These are phyloP conservation scores for Pelodytes ibericus DNA, from an alignment of 2,797 vertebrate genomes.

Conservation along the genomic window DNA sequence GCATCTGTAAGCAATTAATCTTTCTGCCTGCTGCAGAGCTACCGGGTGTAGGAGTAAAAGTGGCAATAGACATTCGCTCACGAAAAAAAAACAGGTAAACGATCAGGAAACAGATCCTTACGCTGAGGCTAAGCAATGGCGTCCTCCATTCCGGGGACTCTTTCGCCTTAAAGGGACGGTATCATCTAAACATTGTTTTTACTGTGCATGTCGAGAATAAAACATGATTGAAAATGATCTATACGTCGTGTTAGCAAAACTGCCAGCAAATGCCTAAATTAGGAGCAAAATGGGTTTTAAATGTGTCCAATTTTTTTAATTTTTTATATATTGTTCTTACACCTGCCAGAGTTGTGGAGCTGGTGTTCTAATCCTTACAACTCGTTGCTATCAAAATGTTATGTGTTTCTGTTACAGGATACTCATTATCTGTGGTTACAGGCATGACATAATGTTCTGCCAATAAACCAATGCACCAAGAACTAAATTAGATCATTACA, in stretches of 20 bases:
- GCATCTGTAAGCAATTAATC: conserved; percentile 61
- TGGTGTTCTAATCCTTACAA: neutral
- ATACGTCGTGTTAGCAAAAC: too few relatives aligned
- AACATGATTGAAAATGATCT: too few relatives aligned
- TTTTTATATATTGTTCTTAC: too few relatives aligned
- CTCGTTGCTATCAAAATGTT: neutral
- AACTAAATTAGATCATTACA: conserved; percentile 26
- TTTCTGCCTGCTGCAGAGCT: conserved; percentile 57
- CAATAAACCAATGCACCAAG: neutral
- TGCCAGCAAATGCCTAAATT: too few relatives aligned
- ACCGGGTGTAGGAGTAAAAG: conserved; percentile 54
- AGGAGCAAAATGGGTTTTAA: too few relatives aligned
- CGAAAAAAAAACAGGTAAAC: neutral
- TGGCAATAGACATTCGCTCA: conserved; percentile 55
- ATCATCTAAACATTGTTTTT: too few relatives aligned
- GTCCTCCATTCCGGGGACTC: too few relatives aligned
- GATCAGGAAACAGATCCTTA: conserved; percentile 1
- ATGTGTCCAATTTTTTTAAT: too few relatives aligned
- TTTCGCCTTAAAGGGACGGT: too few relatives aligned
- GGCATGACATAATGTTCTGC: conserved; percentile 48
- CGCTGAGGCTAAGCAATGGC: too few relatives aligned
- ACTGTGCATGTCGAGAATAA: too few relatives aligned
- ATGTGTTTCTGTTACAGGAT: neutral
- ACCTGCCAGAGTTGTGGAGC: too few relatives aligned
- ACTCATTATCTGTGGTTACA: conserved; percentile 19